Evolutionary conservation across 1,140 invertebrate genomes (phyloP), one percentile per base, ranked within the genome.

Genomic region (Rhizoglyphus robini): DNA sequence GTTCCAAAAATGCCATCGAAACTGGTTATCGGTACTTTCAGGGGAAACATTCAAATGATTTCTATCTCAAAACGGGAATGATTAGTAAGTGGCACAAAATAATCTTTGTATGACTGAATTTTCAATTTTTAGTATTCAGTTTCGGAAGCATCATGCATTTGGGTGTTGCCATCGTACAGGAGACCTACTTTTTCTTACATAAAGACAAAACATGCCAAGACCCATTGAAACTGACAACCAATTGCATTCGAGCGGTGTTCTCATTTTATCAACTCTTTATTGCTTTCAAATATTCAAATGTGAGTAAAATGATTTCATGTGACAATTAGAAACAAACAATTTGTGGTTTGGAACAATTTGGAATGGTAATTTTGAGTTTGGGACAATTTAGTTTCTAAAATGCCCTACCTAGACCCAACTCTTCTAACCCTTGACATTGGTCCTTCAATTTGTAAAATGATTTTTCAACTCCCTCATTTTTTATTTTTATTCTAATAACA

Each of bases 221-320:
- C 64, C 65, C 76, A 25, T 72, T 76, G 1, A 78, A 78, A 59
- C 72, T 83, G n/a, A 69, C 80, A 30, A 72, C 83, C 20, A 82
- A 84, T 67, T 72, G 85, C 23, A 69, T 85, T 18, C 81, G 82
- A 69, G 84, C 84, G 0, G 71, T 83, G 3, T 86, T 84, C 74
- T 84, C 83, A 30, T 84, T 86, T 70, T 75, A 84, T 34, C 81
- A 85, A 68, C 76, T 86, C 1, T 86, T 81, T 74, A 85, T 87
- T 71, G 82, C 85, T 65, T 86, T 86, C 74, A 87, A 87, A 74
- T 86, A 86, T 73, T 86, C 84, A 2, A 86, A 86, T 71, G 83
- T 86, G 73, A 83, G 82, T 32, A 60, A n/a, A n/a, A n/a, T n/a
- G n/a, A n/a, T n/a, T n/a, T n/a, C n/a, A n/a, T n/a, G n/a, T n/a